Conservation (phyloP, 1,140 invertebrate species). For the Plectrocnemia conspersa region DNA sequence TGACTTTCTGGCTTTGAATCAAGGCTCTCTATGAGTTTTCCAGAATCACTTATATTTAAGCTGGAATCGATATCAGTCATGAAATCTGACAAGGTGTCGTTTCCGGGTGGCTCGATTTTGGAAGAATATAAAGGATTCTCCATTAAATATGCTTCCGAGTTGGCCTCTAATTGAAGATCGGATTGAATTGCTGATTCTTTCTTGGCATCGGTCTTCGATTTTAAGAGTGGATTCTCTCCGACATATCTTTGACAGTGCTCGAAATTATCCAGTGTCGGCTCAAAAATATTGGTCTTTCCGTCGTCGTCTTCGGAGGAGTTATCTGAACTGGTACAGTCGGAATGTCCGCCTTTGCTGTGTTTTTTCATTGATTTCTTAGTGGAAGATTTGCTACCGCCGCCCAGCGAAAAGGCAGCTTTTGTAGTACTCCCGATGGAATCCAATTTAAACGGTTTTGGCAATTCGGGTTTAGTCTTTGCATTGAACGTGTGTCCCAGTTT, state of each 20-base stretch:
- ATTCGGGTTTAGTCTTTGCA: conserved; percentile 44
- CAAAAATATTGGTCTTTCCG: conserved; percentile 50
- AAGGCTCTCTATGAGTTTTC: too few relatives aligned
- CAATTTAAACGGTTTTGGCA: conserved; percentile 39
- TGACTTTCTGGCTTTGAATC: too few relatives aligned
- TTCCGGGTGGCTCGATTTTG: conserved; percentile 43
- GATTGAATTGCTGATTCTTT: conserved; percentile 1
- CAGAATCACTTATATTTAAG: conserved; percentile 25
- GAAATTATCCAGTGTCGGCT: conserved; percentile 50
- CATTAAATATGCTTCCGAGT: conserved; percentile 38
- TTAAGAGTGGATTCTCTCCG: conserved; percentile 39
- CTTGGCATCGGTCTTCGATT: conserved; percentile 33
- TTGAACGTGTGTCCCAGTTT: conserved; percentile 67
- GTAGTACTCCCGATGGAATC: conserved; percentile 43
- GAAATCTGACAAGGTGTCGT: conserved; percentile 25
- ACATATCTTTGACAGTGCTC: conserved; percentile 50
- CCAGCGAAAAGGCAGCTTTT: conserved; percentile 52
- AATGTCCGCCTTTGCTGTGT: conserved; percentile 46
- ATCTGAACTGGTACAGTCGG: conserved; percentile 49
- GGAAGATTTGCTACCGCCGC: conserved; percentile 39
- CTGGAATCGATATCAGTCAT: conserved; percentile 7
- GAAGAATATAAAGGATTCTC: conserved; percentile 49
- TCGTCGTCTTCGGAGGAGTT: conserved; percentile 47
- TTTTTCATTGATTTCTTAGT: conserved; percentile 38
- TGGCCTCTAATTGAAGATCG: conserved; percentile 40